A percentile compares a stretch with the other conserved stretches of the same genome.
These are phyloP conservation scores for Scalopus aquaticus DNA, from an alignment of 2,113 vertebrate genomes.

Conservation along the genomic window DNA sequence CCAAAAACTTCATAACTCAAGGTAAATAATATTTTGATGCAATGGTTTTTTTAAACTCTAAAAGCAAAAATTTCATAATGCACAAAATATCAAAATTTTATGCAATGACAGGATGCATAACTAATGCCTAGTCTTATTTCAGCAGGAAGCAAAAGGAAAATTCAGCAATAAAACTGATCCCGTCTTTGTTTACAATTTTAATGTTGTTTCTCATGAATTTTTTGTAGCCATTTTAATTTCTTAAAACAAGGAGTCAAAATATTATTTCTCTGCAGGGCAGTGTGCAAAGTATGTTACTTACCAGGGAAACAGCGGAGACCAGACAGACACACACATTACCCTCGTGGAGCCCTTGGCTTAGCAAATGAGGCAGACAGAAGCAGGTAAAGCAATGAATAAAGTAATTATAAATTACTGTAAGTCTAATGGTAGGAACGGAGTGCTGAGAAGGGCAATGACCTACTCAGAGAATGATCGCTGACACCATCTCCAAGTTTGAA, in stretches of 20 bases:
- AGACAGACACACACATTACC: too few relatives aligned
- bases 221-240: background rate
- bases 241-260: background rate
- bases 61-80: background rate
- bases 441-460: background rate
- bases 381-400: background rate
- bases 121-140: background rate
- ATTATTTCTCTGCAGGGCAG: background rate
- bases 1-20: background rate
- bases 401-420: rapidly evolving
- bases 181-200: background rate
- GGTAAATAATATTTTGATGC: too few relatives aligned
- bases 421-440: background rate
- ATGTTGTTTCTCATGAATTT: background rate
- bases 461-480: background rate
- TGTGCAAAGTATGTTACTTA: background rate
- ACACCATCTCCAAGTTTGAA: background rate
- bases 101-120: background rate
- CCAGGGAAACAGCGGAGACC: background rate
- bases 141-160: background rate
- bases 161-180: rapidly evolving
- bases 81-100: background rate
- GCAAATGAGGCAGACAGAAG: background rate
- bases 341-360: background rate
- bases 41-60: background rate